Conservation (phyloP, 1,140 invertebrate genomes). For the Apis cerana region DNA sequence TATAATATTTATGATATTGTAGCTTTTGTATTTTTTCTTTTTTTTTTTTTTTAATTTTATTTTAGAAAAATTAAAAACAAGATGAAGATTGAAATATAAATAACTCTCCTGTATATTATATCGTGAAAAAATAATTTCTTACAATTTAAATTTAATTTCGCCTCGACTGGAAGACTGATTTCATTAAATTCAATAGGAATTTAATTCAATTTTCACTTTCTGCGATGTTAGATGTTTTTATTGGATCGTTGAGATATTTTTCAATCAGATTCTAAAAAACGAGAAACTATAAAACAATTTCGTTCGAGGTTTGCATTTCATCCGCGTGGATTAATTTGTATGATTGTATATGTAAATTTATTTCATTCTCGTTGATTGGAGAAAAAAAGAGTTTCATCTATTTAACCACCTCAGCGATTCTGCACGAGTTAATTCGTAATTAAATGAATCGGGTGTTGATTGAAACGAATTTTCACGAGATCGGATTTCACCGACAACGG, state of each 20-base stretch:
- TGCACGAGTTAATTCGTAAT: conserved; percentile 2
- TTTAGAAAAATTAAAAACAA: no score
- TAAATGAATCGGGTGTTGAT: neutral
- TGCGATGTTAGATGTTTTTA: neutral
- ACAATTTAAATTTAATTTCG: no score
- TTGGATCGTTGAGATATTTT: neutral
- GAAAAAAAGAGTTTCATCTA: neutral
- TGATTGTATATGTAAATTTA: neutral
- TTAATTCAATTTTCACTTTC: no score
- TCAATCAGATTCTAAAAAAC: neutral
- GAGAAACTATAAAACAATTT: neutral
- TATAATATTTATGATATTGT: no score
- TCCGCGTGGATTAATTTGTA: neutral
- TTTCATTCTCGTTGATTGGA: neutral
- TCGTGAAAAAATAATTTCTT: no score
- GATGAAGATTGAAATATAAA: no score
- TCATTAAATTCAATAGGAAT: no score
- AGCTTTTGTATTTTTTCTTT: no score
- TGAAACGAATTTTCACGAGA: neutral
- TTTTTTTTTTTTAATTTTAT: no score
- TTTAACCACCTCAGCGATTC: neutral
- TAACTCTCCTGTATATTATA: no score
- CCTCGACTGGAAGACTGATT: no score
- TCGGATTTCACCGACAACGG: neutral
- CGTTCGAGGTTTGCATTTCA: neutral